Evolutionary conservation across 2,888 invertebrate species (phyloP), one percentile per base, ranked within the genome.

Genomic region (Creontiades dilutus): DNA sequence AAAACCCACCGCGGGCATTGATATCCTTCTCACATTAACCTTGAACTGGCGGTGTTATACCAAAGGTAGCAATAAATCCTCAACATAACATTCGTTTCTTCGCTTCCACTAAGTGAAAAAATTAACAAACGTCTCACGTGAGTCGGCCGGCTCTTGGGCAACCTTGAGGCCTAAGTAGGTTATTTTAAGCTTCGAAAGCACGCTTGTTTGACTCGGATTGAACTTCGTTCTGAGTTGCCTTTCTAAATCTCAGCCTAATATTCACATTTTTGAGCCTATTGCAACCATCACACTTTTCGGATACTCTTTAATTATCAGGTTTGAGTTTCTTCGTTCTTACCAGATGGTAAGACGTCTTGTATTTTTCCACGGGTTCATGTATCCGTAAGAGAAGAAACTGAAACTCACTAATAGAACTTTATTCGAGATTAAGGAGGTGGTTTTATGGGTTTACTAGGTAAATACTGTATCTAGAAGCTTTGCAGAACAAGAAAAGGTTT

Each of bases 91-190:
- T 7, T 16, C 52, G 52, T 52, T 52, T 52, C 52, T 57, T 14
- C 57, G n/a, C 16, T 57, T 0, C n/a, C n/a, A 52, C 52, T 57
- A 16, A 57, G 57, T 57, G 57, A 57, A 57, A 81, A 81, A 47
- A 81, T 81, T 81, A 37, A 48, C 81, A 81, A 81, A 19, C 81
- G 19, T 28, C 37, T 81, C 81, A 81, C 81, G 81, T 81, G 81
- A 81, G 81, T 48, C 81, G 57, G 57, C 0, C 57, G 14, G 57
- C 57, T 57, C 57, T 57, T 14, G n/a, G n/a, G 57, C n/a, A 81
- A 81, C 81, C 81, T 81, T 28, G 81, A 47, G 47, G 7, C 76
- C 28, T 46, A 37, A 46, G 37, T 76, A 76, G 46, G 76, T 76
- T 76, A 76, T 76, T 76, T 76, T 76, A 28, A 76, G 27, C 27